Conservation (phyloP, 1,140 invertebrate genomes). For the Holcopasites calliopsidis region DNA sequence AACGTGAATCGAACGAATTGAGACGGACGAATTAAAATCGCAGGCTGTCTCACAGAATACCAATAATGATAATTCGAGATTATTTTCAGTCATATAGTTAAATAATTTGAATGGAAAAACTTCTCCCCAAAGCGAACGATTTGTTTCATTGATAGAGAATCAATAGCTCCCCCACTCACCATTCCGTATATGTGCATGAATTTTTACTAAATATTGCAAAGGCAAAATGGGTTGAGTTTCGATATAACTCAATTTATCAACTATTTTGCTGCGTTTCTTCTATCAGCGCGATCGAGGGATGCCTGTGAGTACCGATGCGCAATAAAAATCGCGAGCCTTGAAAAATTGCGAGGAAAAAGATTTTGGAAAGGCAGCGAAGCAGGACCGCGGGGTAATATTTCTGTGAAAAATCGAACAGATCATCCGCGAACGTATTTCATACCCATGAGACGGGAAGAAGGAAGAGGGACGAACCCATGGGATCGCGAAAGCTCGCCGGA, state of each 20-base stretch:
- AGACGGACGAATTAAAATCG: background rate
- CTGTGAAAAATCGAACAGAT: slow-evolving; percentile 29
- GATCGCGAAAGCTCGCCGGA: slow-evolving; percentile 14
- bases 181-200: slow-evolving; percentile 4
- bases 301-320: no score
- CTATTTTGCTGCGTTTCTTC: background rate
- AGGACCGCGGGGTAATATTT: slow-evolving; percentile 21
- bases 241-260: background rate
- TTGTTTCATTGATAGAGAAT: slow-evolving; percentile 23
- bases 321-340: background rate
- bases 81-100: background rate
- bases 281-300: background rate
- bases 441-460: background rate
- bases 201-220: background rate
- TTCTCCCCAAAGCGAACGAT: slow-evolving; percentile 9
- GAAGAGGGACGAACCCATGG: background rate
- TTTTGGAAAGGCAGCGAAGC: background rate
- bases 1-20: background rate
- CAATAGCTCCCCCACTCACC: background rate
- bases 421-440: slow-evolving; percentile 36
- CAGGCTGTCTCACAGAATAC: background rate
- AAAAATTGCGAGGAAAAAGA: slow-evolving; percentile 2
- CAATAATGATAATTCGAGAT: background rate
- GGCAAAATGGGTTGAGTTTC: background rate
- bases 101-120: background rate